These are phyloP conservation scores for Frankliniella fusca DNA, from an alignment of 2,888 invertebrate species.

Conservation along the genomic window DNA sequence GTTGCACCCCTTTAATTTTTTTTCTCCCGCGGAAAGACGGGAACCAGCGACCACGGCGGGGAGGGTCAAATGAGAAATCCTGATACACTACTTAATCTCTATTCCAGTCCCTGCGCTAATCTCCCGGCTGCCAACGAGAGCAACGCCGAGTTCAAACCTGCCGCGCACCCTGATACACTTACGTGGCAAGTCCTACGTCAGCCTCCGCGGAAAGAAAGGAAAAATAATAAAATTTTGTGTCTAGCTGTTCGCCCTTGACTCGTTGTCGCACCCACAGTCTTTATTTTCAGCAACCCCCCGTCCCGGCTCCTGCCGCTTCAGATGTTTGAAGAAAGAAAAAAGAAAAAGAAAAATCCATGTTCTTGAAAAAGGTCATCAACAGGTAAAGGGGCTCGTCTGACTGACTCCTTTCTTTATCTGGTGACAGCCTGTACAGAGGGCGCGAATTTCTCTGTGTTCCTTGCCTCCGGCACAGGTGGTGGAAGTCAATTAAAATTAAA, in stretches of 20 bases:
- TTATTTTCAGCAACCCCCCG: neutral
- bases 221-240: neutral
- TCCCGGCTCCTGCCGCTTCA: neutral
- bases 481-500: neutral
- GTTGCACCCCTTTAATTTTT: neutral
- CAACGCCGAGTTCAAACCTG: too few species aligned
- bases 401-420: neutral
- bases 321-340: neutral
- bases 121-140: too few species aligned
- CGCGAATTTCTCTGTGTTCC: neutral
- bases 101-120: too few species aligned
- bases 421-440: too few species aligned
- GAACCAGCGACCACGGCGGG: neutral
- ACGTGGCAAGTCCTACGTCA: too few species aligned
- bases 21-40: neutral
- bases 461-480: neutral
- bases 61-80: neutral
- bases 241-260: neutral
- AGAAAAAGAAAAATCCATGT: neutral
- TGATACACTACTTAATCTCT: too few species aligned
- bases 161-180: too few species aligned
- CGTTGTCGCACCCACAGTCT: neutral
- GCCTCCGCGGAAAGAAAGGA: neutral
- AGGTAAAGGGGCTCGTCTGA: neutral
- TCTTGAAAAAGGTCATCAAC: constrained; percentile 2